These are phyloP conservation scores for Mayetiola destructor DNA, from an alignment of 2,888 invertebrate genomes.

Conservation along the genomic window DNA sequence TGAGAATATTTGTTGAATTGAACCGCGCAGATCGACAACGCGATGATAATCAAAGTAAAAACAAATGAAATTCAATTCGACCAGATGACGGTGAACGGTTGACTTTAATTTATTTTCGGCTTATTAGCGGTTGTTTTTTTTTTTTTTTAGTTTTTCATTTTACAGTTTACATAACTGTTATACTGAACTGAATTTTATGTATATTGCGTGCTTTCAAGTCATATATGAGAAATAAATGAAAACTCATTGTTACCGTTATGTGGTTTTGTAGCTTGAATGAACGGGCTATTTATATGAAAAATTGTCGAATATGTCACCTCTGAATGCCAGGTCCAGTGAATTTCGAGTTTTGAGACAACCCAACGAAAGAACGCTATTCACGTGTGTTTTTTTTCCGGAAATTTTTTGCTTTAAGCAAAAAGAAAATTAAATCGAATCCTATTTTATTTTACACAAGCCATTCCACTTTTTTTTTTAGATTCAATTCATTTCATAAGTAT, in stretches of 20 bases:
- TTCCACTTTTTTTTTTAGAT: too few species aligned
- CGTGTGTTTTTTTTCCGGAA: too few species aligned
- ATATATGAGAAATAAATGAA: neutral
- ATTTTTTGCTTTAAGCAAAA: too few species aligned
- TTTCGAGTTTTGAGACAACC: too few species aligned
- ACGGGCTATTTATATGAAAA: neutral
- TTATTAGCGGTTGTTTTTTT: neutral
- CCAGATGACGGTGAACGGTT: too few species aligned
- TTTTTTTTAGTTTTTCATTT: neutral
- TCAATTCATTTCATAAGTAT: too few species aligned
- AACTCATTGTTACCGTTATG: neutral
- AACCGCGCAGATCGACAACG: neutral
- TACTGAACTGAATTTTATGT: neutral
- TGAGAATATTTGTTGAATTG: too few species aligned
- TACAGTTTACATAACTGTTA: neutral
- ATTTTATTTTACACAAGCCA: too few species aligned
- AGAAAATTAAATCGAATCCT: too few species aligned
- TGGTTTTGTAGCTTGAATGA: neutral
- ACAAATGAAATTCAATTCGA: neutral
- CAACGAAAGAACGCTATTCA: too few species aligned
- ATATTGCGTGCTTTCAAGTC: neutral
- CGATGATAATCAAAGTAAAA: neutral
- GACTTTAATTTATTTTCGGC: neutral
- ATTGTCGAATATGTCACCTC: neutral
- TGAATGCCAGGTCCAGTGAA: too few species aligned